phyloP scores from a whole-genome alignment of 2,888 invertebrate genomes.

The Mesoligia furuncula region DNA sequence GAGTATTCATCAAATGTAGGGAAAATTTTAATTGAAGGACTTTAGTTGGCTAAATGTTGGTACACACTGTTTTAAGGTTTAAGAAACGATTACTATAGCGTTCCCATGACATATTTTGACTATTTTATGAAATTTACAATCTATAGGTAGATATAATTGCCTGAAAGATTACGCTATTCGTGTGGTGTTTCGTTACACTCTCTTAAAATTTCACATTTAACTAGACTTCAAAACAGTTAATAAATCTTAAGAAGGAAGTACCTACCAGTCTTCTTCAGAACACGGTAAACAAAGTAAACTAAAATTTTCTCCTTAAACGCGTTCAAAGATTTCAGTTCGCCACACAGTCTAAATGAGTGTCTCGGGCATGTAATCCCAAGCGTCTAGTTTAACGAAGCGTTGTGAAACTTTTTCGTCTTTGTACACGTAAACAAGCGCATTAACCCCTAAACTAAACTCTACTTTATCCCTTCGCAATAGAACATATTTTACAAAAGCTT shows the following conservation, averaged over 20 bases:
- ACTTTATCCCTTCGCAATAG: slow-evolving; percentile 66
- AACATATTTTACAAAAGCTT: slow-evolving; percentile 59
- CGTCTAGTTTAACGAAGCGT: slow-evolving; percentile 85
- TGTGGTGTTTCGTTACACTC: too few species aligned
- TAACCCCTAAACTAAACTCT: slow-evolving; percentile 61
- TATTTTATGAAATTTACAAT: not conserved
- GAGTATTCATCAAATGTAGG: slow-evolving; percentile 71
- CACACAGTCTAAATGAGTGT: slow-evolving; percentile 77
- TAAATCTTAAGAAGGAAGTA: slow-evolving; percentile 7
- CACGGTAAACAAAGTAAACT: slow-evolving; percentile 49
- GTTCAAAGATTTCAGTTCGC: slow-evolving; percentile 67
- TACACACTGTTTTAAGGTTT: slow-evolving; percentile 25
- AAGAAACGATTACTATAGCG: not conserved
- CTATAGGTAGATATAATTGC: not conserved
- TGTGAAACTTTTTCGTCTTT: slow-evolving; percentile 83
- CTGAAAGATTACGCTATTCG: not conserved
- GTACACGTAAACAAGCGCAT: slow-evolving; percentile 79
- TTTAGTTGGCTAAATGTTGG: slow-evolving; percentile 52
- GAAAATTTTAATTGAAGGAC: slow-evolving; percentile 71
- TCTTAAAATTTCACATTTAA: not conserved
- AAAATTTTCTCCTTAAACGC: slow-evolving; percentile 55
- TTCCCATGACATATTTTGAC: not conserved
- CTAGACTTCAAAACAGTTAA: slow-evolving; percentile 11
- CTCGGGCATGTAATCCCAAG: slow-evolving; percentile 80
- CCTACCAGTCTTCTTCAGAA: slow-evolving; percentile 20